Evolutionary conservation across 2,113 vertebrate species (phyloP).

Genomic region (Python bivittatus): DNA sequence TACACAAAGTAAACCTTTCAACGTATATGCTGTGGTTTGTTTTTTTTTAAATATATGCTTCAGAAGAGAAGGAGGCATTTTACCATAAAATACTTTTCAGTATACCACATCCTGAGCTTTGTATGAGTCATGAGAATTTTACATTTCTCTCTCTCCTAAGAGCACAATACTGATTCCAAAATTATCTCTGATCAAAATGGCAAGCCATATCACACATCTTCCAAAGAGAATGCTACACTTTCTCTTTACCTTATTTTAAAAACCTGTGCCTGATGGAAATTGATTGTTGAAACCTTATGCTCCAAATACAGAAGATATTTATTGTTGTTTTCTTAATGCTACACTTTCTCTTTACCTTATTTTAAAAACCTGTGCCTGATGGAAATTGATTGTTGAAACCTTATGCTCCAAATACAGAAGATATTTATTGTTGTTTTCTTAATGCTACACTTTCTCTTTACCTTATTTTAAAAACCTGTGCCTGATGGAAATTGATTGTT

Average conservation of each 20-base stretch:
- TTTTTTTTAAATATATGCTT: not conserved
- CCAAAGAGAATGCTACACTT: not conserved
- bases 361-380: too few relatives aligned
- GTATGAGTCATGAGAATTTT: constrained; percentile 7
- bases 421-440: constrained; percentile 12
- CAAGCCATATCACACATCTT: not conserved
- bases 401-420: too few relatives aligned
- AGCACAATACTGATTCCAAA: not conserved
- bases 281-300: not conserved
- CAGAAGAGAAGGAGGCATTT: not conserved
- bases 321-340: too few relatives aligned
- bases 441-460: not conserved
- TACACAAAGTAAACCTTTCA: not conserved
- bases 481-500: not conserved
- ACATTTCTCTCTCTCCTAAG: not conserved
- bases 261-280: not conserved
- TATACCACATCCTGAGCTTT: not conserved
- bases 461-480: not conserved
- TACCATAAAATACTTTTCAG: not conserved
- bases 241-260: not conserved
- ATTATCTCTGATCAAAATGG: not conserved
- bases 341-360: too few relatives aligned
- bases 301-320: too few relatives aligned
- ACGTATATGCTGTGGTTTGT: not conserved
- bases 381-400: too few relatives aligned